Evolutionary conservation across 2,888 invertebrate genomes (phyloP), one percentile per base, ranked within the genome.

Genomic region (Troilus luridus): DNA sequence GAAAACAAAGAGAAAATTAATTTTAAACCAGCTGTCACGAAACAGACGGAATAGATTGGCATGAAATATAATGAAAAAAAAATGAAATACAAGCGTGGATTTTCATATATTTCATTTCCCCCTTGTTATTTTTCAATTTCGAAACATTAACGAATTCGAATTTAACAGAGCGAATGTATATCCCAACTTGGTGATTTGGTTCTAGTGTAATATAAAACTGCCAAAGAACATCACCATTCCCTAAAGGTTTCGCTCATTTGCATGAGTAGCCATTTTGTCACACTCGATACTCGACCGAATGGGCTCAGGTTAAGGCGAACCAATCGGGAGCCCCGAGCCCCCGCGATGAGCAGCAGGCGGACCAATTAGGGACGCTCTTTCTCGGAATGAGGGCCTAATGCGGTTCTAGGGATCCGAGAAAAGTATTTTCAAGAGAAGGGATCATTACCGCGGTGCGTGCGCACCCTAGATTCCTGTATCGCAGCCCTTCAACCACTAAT

Each of bases 381-480:
- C 85, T 85, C 72, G 85, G 85, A 85, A 85, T 56, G 85, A 85
- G 56, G 58, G 56, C 56, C 85, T 85, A 85, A 85, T 85, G 85
- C 85, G 85, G 85, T 85, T 85, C 85, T 85, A 85, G 56, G 85
- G 21, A 85, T 56, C 54, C 21, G 85, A 56, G 85, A 85, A 85
- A 85, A 85, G 85, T 85, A 85, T 85, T 85, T 85, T 85, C 85
- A 56, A 56, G 10, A 85, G 85, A 85, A 85, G 56, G 85, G 85
- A 56, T 85, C 85, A 85, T 85, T 85, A 85, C 85, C 12, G 1
- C 56, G 17, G 56, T 85, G 85, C 56, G 85, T 56, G 85, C 54
- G 85, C 85, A 85, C 85, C 85, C 85, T 85, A 85, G 85, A 85
- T 85, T 85, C 85, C 85, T 56, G 54, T 56, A 58, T 8, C 56